phyloP scores from a whole-genome alignment of 2,113 vertebrate genomes.

The Albula glossodonta region DNA sequence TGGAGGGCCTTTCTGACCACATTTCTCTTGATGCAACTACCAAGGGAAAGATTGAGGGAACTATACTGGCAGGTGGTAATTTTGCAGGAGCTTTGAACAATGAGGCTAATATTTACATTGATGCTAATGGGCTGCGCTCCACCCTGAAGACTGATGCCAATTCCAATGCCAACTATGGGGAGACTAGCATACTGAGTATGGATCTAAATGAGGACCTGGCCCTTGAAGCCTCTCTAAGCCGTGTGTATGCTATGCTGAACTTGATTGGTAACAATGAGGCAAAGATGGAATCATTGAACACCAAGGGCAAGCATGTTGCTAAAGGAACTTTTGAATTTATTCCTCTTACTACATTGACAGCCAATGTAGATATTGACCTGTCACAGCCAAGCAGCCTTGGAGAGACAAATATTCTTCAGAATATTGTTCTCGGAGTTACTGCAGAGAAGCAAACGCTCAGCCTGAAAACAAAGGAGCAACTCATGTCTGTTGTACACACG shows the following conservation, averaged over 20 bases:
- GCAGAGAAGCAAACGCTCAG: conserved; percentile 70
- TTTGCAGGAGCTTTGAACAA: conserved; percentile 73
- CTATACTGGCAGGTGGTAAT: conserved; percentile 56
- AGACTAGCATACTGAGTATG: conserved; percentile 67
- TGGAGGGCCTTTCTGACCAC: conserved; percentile 74
- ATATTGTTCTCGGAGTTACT: conserved; percentile 62
- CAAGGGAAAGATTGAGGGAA: conserved; percentile 71
- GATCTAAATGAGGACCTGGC: conserved; percentile 77
- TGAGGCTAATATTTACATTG: conserved; percentile 75
- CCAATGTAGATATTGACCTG: conserved; percentile 71
- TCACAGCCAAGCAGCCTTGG: conserved; percentile 72
- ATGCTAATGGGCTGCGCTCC: conserved; percentile 74
- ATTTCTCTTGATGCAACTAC: conserved; percentile 75
- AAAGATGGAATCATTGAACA: conserved; percentile 51
- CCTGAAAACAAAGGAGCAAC: conserved; percentile 65
- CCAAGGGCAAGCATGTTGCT: conserved; percentile 69
- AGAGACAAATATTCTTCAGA: conserved; percentile 67
- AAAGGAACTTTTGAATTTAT: conserved; percentile 76
- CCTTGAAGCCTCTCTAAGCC: conserved; percentile 72
- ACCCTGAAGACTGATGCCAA: conserved; percentile 68
- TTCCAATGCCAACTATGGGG: conserved; percentile 58
- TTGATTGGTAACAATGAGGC: conserved; percentile 71
- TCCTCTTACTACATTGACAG: conserved; percentile 61
- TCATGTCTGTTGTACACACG: conserved; percentile 54
- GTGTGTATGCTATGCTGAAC: conserved; percentile 74